Conservation (phyloP, 2,888 invertebrate species). For the Drosophila stalkeri region DNA sequence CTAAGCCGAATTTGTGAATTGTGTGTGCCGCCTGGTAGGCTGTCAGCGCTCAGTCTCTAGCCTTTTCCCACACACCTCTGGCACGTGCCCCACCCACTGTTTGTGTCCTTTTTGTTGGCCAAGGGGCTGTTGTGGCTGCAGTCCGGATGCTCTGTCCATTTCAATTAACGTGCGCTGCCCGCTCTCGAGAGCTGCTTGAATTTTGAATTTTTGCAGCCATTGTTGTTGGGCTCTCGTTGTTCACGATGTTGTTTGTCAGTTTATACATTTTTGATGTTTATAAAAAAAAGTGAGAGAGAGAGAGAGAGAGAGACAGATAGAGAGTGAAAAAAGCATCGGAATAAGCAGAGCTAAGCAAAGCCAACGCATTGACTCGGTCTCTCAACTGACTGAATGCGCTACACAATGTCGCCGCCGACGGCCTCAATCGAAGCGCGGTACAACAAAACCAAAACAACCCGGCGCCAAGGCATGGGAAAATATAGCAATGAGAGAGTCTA, state of each 20-base stretch:
- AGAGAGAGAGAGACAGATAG: not conserved
- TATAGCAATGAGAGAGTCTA: not conserved
- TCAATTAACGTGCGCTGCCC: constrained; percentile 79
- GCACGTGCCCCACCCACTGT: not conserved
- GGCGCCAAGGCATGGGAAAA: not conserved
- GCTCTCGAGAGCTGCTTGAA: constrained; percentile 79
- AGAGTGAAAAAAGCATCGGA: constrained; percentile 15
- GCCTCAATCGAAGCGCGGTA: constrained; percentile 8
- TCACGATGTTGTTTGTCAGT: constrained; percentile 55
- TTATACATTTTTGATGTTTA: constrained; percentile 69
- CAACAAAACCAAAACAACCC: not conserved
- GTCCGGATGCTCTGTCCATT: constrained; percentile 81
- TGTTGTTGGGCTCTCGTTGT: constrained; percentile 31
- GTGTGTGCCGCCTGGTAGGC: constrained; percentile 9
- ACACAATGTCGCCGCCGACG: constrained; percentile 1
- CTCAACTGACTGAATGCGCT: constrained; percentile 27
- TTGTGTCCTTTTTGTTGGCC: constrained; percentile 8
- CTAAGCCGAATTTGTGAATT: constrained; percentile 28
- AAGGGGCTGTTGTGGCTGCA: constrained; percentile 53
- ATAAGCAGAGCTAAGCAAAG: not conserved
- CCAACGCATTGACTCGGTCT: constrained; percentile 17
- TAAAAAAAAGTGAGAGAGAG: constrained; percentile 19
- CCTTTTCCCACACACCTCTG: not conserved
- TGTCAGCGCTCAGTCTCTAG: not conserved
- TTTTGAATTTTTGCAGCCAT: constrained; percentile 78